Evolutionary conservation across 2,888 invertebrate genomes (phyloP), one percentile per base, ranked within the genome.

Genomic region (Hedychridium roseum): DNA sequence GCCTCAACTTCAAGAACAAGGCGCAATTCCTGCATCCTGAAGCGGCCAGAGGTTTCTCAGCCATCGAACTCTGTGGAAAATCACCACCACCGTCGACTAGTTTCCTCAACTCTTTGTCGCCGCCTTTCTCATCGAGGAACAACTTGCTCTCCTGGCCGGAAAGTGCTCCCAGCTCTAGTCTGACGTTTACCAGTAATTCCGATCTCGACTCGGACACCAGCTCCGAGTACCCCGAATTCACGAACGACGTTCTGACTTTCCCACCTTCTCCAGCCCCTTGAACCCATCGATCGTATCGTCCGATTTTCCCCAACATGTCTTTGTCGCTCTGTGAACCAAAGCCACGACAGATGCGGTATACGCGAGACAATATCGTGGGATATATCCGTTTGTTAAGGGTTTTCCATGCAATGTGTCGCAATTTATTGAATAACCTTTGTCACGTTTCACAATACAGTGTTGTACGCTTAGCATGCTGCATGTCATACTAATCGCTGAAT

Each of bases 71-170:
- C 0, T 71, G 68, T 31, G 73, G 74, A 1, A 79, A 81, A 54
- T 83, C 83, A 1, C 83, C 84, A 2, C 84, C 83, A 2, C 83
- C 84, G 1, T 82, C 83, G 48, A 83, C 80, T 49, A 83, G 83
- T 59, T 80, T 82, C 42, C 68, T 84, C n/a, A 83, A 83, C 53
- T 83, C 83, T 0, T 57, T 84, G n/a, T 83, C 83, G 12, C 83
- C 83, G 3, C 83, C 83, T 2, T 78, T 78, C 34, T 73, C 75
- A 0, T 74, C 78, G 26, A 64, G 73, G 15, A 70, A 72, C 23
- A 64, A 76, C 35, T 42, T 75, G 11, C 56, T 73, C 1, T 75
- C 79, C 3, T 78, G 78, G 78, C 77, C 78, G 0, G 78, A 78
- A 41, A 78, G 76, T 42, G 76, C 74, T 0, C 77, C 77, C 0